Base-by-base conservation (phyloP, 2,113 vertebrate species). In the Centropus unirufus region DNA sequence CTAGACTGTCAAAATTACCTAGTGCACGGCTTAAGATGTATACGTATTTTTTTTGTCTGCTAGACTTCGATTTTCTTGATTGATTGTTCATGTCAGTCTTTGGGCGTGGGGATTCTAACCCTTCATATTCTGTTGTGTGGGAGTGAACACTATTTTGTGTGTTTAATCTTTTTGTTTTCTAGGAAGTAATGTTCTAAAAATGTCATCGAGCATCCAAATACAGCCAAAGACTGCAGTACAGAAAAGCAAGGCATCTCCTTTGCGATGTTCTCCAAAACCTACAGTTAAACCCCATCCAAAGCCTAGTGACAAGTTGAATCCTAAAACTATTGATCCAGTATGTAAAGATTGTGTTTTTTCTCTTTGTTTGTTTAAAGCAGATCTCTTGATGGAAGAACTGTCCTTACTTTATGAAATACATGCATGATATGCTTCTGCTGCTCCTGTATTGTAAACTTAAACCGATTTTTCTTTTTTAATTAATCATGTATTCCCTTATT, bases 291-390 rank as follows among this genome's bases (percentile, higher is more conserved):
- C 88, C 44, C 97, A 92, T 64, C 88, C 97, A 82, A 98, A 97
- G 75, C 98, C 98, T 24, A 98, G 98, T 88, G 98, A 98, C 93
- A 98, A 97, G 77, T 97, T 98, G 32, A 98, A 98, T 92, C 98
- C 98, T 64, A 98, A 98, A 97, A 98, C 98, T n/a, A 98, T 98
- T 91, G 97, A 98, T 94, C 98, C 98, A 0, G 98, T 98, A 94
- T 49, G 98, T 97, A 54, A 19, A 55, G 22, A 22, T 29, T 52
- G 6, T 80, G 22, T 3, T 20, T 24, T 54, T 81, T 84, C 64
- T 77, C 19, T 86, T 85, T 55, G 8, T 52, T 67, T n/a, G 13
- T 44, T 78, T 73, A n/a, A 84, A 81, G 75, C 5, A 12, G 16
- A 27, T 61, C 15, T 69, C 30, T 54, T 29, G 13, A 51, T 87